Base-by-base conservation (phyloP, 2,113 vertebrate species). In the Tupaia chinensis region DNA sequence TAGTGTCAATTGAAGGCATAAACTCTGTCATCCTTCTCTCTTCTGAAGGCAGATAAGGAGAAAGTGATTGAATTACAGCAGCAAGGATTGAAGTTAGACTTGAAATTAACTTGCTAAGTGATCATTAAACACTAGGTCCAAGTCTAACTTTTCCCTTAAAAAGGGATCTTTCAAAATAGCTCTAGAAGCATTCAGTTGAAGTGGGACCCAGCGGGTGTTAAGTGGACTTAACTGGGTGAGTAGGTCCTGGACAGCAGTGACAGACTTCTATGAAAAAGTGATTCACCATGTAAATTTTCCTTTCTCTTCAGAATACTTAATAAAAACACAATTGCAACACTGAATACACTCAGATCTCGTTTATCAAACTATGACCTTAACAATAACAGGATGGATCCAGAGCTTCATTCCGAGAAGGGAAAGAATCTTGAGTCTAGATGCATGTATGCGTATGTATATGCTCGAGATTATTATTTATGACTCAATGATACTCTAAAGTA, bases 291-390 rank as follows among this genome's bases (percentile, higher is more conserved):
- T 20, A 70, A 58, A 95, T 70, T 89, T 82, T 60, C 54, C 80
- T 82, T 90, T 65, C 34, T 95, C 63, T 83, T 92, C 63, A 54
- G 29, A 93, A 17, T 20, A 74, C 34, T 79, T 82, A 68, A 44
- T 70, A 44, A 89, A 92, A 81, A 29, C 13, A 27, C 73, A 82
- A 60, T 84, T 79, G 27, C 2, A 95, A 83, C 95, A 78, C 8
- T n/a, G 53, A 11, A 17, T 53, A 60, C 3, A n/a, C 53, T 82
- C 20, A 68, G 80, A 79, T 93, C n/a, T 88, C 23, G 73, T 86
- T 66, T 93, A 44, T n/a, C 12, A 76, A 54, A 2, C 88, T 76
- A 61, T 83, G 32, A 93, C 14, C 88, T 89, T 25, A 79, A 0
- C 93, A 89, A 87, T 54, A 23, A 23, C 16, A 65, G 25, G 27